Base-by-base conservation (phyloP, 2,113 vertebrate species). In the Gasterosteus nipponicus region DNA sequence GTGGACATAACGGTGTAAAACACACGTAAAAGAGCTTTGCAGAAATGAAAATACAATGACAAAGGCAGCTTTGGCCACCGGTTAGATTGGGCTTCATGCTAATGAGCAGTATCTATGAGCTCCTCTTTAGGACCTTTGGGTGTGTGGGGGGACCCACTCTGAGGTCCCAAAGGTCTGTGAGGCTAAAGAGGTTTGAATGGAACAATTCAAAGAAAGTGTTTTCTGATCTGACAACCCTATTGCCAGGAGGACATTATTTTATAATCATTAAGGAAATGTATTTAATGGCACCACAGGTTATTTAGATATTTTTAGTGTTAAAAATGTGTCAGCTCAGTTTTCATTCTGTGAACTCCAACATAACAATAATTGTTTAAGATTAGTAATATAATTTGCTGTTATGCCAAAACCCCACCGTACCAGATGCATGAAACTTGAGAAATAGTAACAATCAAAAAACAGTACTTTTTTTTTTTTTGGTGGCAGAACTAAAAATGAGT, bases 11-110 rank as follows among this genome's bases (percentile, higher is more conserved):
- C 11, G 16, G 10, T 38, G 54, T 35, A 73, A 39, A 58, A 10
- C 22, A 18, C 10, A 56, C 46, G 71, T 57, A 51, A 62, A 46
- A 82, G 31, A 69, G 8, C 33, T 61, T 66, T 54, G 11, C 65
- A 70, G 46, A 51, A 51, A 58, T 58, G 0, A 58, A 72, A 59
- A 29, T 1, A 19, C 11, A 53, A 16, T 71, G 56, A 75, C 60
- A 74, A 73, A 78, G 31, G 19, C 14, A 46, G 19, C 63, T 18
- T 26, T 1, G 6, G 31, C 59, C 26, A 46, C 10, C 26, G 54
- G 38, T 8, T 35, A 15, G n/a, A 67, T 58, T n/a, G 39, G 31
- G 14, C 5, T 60, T 38, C 38, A 67, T 62, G 33, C 1, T 65
- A 31, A 26, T 51, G 18, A 46, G 49, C 16, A 59, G 11, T 5